Conservation (phyloP, 2,113 vertebrate genomes). For the Chamaea fasciata region DNA sequence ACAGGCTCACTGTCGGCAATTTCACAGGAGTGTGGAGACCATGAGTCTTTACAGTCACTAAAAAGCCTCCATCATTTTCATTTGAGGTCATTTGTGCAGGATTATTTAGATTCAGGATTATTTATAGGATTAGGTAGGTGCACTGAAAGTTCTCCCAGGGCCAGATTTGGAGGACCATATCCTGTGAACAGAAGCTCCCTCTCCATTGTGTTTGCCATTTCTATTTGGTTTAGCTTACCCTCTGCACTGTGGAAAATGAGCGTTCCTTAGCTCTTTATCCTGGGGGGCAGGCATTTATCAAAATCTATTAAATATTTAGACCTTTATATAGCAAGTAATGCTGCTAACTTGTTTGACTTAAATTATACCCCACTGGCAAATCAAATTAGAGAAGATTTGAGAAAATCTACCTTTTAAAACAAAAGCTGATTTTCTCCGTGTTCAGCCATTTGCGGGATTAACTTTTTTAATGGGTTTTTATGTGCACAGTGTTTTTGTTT, state of each 20-base stretch:
- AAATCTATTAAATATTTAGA: constrained; percentile 60
- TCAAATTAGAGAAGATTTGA: constrained; percentile 57
- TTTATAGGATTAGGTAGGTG: neutral
- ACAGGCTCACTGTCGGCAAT: neutral
- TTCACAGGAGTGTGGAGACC: neutral
- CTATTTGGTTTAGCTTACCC: neutral
- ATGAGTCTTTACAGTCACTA: neutral
- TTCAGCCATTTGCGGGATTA: constrained; percentile 65
- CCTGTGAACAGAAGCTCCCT: neutral
- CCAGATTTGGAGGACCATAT: neutral
- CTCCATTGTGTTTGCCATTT: neutral
- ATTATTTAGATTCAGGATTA: neutral
- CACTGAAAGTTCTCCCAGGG: neutral
- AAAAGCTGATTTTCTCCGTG: constrained; percentile 36
- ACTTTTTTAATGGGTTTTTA: constrained; percentile 59
- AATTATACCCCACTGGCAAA: constrained; percentile 55
- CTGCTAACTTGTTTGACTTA: constrained; percentile 59
- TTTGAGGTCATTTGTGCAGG: neutral
- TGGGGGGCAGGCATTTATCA: neutral
- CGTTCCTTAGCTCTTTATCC: neutral
- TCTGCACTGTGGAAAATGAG: neutral
- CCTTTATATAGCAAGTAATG: constrained; percentile 4
- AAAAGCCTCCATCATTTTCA: neutral
- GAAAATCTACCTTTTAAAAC: constrained; percentile 61
- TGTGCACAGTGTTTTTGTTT: constrained; percentile 44